These are phyloP conservation scores for Gambusia affinis DNA, from an alignment of 2,113 vertebrate species.

Conservation along the genomic window DNA sequence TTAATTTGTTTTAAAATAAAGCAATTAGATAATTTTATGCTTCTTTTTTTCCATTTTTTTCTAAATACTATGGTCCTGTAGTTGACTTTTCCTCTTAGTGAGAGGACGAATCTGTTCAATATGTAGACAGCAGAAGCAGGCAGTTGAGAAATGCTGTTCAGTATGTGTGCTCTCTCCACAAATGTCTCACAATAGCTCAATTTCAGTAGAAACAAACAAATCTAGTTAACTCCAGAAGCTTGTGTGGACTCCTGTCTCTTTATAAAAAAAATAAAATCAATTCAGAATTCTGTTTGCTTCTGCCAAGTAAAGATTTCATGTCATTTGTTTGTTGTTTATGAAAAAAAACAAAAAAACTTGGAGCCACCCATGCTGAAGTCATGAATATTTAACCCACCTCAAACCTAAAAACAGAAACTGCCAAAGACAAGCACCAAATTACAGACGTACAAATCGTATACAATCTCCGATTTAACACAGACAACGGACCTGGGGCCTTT, in stretches of 20 bases:
- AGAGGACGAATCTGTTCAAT: background rate
- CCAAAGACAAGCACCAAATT: conserved; percentile 61
- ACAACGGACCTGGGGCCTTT: conserved; percentile 43
- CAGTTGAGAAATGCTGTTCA: background rate
- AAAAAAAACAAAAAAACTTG: conserved; percentile 21
- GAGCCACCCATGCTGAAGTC: conserved; percentile 63
- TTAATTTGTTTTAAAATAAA: too few relatives aligned
- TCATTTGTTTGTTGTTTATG: conserved; percentile 69
- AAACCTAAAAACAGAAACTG: conserved; percentile 63
- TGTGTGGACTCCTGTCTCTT: conserved; percentile 34
- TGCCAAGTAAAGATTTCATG: conserved; percentile 74
- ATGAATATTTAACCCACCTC: conserved; percentile 72
- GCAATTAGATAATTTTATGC: too few relatives aligned
- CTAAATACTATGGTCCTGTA: background rate
- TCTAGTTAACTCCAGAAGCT: conserved; percentile 58
- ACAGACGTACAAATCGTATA: conserved; percentile 59
- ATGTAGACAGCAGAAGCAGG: background rate
- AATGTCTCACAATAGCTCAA: conserved; percentile 51
- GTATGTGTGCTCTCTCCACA: conserved; percentile 23
- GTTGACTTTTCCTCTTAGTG: background rate
- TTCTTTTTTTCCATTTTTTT: too few relatives aligned
- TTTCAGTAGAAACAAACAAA: conserved; percentile 67
- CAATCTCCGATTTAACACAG: conserved; percentile 34
- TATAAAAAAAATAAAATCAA: conserved; percentile 49
- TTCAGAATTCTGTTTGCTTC: conserved; percentile 69